phyloP scores from a whole-genome alignment of 2,888 invertebrate genomes.

The Drosophila percnosoma region DNA sequence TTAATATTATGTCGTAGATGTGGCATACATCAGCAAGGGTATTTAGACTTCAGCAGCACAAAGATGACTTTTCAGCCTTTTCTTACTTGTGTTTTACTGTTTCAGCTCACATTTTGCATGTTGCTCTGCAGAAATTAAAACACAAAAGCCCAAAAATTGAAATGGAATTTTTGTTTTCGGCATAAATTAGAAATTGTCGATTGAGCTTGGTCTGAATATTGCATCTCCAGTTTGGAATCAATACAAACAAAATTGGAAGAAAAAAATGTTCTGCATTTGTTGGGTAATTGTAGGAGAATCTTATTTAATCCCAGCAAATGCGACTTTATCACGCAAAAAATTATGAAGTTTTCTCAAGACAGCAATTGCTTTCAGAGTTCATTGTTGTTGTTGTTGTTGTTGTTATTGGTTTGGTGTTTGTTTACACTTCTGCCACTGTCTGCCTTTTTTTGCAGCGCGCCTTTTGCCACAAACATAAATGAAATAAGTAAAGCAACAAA shows the following conservation, averaged over 20 bases:
- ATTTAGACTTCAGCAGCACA: background rate
- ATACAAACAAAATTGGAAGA: slow-evolving; percentile 13
- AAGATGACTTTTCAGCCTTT: background rate
- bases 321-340: slow-evolving; percentile 82
- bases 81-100: background rate
- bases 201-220: slow-evolving; percentile 18
- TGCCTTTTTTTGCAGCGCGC: slow-evolving; percentile 54
- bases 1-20: too few relatives aligned
- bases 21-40: background rate
- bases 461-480: slow-evolving; percentile 50
- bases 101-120: slow-evolving; percentile 44
- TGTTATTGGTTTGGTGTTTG: slow-evolving; percentile 51
- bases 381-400: slow-evolving; percentile 25
- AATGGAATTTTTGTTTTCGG: slow-evolving; percentile 41
- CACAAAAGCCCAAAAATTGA: background rate
- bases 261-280: slow-evolving; percentile 21
- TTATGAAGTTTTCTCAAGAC: slow-evolving; percentile 73
- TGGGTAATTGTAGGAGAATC: slow-evolving; percentile 82
- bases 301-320: slow-evolving; percentile 80
- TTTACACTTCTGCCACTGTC: slow-evolving; percentile 62
- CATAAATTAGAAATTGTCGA: slow-evolving; percentile 70
- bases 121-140: slow-evolving; percentile 1
- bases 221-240: background rate
- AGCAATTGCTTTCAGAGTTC: slow-evolving; percentile 57
- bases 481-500: slow-evolving; percentile 18